phyloP scores from a whole-genome alignment of 2,113 vertebrate genomes.

The Parotia lawesii region DNA sequence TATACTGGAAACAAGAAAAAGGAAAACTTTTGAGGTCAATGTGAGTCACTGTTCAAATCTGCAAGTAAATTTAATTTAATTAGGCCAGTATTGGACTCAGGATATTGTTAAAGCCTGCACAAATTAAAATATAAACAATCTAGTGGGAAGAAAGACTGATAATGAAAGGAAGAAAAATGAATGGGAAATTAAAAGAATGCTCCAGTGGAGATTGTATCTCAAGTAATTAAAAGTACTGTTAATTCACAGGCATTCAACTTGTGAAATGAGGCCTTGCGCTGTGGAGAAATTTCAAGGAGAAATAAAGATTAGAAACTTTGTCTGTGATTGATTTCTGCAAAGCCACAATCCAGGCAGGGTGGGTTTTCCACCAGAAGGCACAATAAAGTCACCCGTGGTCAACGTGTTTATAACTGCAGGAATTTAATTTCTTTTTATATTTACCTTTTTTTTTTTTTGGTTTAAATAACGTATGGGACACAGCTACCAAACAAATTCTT shows the following conservation, averaged over 20 bases:
- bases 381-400: background rate
- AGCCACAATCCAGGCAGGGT: background rate
- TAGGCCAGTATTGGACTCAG: background rate
- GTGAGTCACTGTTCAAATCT: background rate
- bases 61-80: constrained; percentile 35
- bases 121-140: constrained; percentile 22
- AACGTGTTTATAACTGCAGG: background rate
- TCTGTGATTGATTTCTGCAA: background rate
- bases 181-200: constrained; percentile 3
- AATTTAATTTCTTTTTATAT: background rate
- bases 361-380: background rate
- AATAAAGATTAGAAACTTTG: background rate
- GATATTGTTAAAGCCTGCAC: background rate
- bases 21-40: background rate
- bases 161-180: constrained; percentile 7
- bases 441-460: background rate
- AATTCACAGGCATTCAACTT: background rate
- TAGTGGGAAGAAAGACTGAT: background rate
- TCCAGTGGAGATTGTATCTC: constrained; percentile 24
- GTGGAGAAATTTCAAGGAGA: constrained; percentile 15
- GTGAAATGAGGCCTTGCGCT: background rate
- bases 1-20: background rate
- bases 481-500: background rate
- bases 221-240: constrained; percentile 27
- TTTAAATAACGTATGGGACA: rapidly evolving